phyloP scores from a whole-genome alignment of 1,140 invertebrate species.

The Doryteuthis pealeii region DNA sequence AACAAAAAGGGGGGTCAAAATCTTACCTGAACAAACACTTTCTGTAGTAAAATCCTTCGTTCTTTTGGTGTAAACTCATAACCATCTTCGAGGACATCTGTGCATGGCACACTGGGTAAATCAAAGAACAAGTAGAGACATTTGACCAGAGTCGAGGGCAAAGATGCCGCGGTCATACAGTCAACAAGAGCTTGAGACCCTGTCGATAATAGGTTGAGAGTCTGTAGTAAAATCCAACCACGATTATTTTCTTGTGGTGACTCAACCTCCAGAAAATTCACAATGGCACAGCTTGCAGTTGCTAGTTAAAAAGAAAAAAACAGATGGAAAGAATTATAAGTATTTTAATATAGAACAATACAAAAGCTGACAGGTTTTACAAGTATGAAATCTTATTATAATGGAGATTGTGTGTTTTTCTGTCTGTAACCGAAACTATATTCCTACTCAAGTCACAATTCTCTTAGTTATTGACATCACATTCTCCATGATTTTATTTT shows the following conservation, averaged over 20 bases:
- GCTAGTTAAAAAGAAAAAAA: conserved; percentile 62
- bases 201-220: conserved; percentile 82
- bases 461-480: no score
- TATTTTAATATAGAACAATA: no score
- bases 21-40: conserved; percentile 90
- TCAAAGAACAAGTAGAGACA: conserved; percentile 99
- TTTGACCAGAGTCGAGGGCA: conserved; percentile 97
- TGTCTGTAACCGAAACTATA: no score
- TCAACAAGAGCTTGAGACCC: conserved; percentile 61
- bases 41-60: conserved; percentile 87
- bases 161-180: conserved; percentile 89
- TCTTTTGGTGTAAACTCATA: conserved; percentile 90
- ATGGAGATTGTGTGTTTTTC: no score
- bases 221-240: conserved; percentile 93
- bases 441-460: no score
- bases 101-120: conserved; percentile 74
- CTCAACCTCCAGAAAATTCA: conserved; percentile 88
- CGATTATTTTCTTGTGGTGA: conserved; percentile 82
- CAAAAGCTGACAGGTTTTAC: no score
- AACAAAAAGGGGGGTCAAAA: no score
- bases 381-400: no score
- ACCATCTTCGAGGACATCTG: conserved; percentile 65
- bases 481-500: no score
- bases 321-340: background rate
- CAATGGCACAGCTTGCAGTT: conserved; percentile 91